phyloP scores from a whole-genome alignment of 1,140 invertebrate species.

The Caenorhabditis latens region DNA sequence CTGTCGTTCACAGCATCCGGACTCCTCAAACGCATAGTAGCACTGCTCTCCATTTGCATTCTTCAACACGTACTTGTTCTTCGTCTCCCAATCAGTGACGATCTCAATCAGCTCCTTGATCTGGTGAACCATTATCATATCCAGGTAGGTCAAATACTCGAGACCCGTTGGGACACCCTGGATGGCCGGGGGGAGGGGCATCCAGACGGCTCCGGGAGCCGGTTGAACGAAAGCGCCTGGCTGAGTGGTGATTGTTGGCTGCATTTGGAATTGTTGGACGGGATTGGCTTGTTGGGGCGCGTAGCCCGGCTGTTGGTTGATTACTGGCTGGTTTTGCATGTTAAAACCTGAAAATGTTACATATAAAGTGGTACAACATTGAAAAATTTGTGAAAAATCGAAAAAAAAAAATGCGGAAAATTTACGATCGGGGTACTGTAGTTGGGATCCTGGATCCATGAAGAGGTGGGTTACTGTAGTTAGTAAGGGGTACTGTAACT shows the following conservation, averaged over 20 bases:
- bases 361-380: not conserved
- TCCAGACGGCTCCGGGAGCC: slow-evolving; percentile 48
- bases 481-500: too few relatives aligned
- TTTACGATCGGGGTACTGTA: too few relatives aligned
- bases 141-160: slow-evolving; percentile 61
- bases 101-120: slow-evolving; percentile 59
- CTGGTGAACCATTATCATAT: slow-evolving; percentile 57
- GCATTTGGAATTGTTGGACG: not conserved
- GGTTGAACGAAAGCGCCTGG: not conserved
- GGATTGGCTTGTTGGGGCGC: not conserved
- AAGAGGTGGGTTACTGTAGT: too few relatives aligned
- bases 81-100: slow-evolving; percentile 52
- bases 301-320: slow-evolving; percentile 29
- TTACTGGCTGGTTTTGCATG: slow-evolving; percentile 15
- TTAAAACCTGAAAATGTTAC: not conserved
- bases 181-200: slow-evolving; percentile 53
- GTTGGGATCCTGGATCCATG: too few relatives aligned
- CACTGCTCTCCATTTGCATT: slow-evolving; percentile 63
- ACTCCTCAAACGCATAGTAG: slow-evolving; percentile 62
- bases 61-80: slow-evolving; percentile 58
- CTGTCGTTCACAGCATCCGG: slow-evolving; percentile 50
- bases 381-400: not conserved
- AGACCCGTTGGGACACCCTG: slow-evolving; percentile 57
- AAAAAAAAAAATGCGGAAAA: not conserved
- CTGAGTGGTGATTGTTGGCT: slow-evolving; percentile 10